Conservation (phyloP, 2,113 vertebrate species). For the Urocitellus parryii region DNA sequence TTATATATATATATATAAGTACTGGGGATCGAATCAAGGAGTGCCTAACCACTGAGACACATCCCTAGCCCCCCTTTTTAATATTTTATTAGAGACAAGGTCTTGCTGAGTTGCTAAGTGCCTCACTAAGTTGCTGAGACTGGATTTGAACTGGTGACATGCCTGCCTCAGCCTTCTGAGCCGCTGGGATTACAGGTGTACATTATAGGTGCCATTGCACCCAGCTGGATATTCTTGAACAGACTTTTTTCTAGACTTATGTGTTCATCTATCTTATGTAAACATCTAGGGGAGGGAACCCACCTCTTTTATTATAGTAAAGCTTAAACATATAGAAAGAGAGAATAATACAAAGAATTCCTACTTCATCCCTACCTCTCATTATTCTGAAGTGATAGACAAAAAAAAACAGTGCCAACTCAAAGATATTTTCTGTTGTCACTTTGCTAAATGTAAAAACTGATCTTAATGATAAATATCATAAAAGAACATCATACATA, state of each 20-base stretch:
- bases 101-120: too few relatives aligned
- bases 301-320: background rate
- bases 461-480: conserved; percentile 3
- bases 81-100: too few relatives aligned
- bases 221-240: background rate
- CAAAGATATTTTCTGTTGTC: background rate
- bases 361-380: background rate
- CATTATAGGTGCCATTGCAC: too few relatives aligned
- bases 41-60: too few relatives aligned
- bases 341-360: background rate
- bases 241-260: background rate
- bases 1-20: too few relatives aligned
- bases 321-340: background rate
- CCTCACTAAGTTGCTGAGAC: too few relatives aligned
- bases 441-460: conserved; percentile 12
- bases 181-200: too few relatives aligned
- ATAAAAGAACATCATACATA: background rate
- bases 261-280: background rate
- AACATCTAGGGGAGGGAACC: background rate
- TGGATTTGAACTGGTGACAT: too few relatives aligned
- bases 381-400: background rate
- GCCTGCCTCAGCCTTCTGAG: too few relatives aligned
- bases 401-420: background rate
- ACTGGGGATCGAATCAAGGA: too few relatives aligned
- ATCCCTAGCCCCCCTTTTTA: too few relatives aligned